Evolutionary conservation across 2,113 vertebrate species (phyloP).

Genomic region (Nymphicus hollandicus): DNA sequence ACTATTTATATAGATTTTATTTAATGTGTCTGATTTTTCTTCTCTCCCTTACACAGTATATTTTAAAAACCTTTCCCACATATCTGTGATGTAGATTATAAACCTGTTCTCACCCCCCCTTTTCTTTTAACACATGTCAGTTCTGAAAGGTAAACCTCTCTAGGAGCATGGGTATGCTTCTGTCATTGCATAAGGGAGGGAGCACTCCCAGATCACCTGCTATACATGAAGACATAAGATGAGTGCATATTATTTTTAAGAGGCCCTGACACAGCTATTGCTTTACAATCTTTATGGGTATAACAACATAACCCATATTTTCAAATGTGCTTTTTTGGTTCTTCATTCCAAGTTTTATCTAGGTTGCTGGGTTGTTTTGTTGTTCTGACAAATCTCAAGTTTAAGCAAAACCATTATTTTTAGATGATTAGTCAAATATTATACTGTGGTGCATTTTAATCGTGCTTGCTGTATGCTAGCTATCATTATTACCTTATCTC

Average conservation of each 20-base stretch:
- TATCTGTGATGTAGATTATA: constrained; percentile 34
- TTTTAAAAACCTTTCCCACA: constrained; percentile 49
- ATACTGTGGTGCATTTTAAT: too few relatives aligned
- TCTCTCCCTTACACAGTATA: constrained; percentile 46
- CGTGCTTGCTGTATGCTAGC: too few relatives aligned
- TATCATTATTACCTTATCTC: too few relatives aligned
- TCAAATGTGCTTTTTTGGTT: neutral
- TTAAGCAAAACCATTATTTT: too few relatives aligned
- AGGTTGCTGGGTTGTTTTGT: neutral
- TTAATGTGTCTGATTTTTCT: constrained; percentile 66
- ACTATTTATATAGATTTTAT: constrained; percentile 59
- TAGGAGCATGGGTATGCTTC: constrained; percentile 54
- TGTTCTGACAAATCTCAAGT: neutral
- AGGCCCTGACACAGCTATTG: constrained; percentile 54
- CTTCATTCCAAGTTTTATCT: neutral
- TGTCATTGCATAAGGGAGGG: constrained; percentile 44
- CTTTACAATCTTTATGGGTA: constrained; percentile 18
- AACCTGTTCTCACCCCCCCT: constrained; percentile 63
- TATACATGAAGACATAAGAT: constrained; percentile 45
- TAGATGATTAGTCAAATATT: too few relatives aligned
- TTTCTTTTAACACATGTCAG: constrained; percentile 71
- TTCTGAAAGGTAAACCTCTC: constrained; percentile 57
- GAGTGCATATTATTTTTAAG: constrained; percentile 57
- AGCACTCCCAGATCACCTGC: constrained; percentile 54
- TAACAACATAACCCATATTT: neutral